These are phyloP conservation scores for Argyra leucocephala DNA, from an alignment of 2,888 invertebrate species.

Conservation along the genomic window DNA sequence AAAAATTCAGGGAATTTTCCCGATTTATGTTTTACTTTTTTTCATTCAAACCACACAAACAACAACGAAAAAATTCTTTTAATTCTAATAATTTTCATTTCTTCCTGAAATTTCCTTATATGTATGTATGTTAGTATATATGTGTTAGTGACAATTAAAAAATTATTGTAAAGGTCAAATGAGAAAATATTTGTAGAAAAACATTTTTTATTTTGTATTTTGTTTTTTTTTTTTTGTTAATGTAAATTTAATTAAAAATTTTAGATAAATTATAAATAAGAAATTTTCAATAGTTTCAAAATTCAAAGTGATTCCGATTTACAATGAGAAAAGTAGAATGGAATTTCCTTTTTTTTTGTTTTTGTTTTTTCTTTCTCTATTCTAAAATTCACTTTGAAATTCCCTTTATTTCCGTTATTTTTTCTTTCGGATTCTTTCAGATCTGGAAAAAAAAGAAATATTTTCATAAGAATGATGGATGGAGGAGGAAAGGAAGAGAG, in stretches of 20 bases:
- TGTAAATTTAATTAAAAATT: conserved; percentile 3
- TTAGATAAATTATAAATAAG: neutral
- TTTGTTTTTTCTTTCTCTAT: neutral
- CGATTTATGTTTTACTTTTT: too few species aligned
- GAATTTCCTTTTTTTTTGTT: neutral
- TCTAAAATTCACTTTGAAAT: too few species aligned
- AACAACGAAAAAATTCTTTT: too few species aligned
- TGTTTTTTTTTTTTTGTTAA: neutral
- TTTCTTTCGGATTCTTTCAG: too few species aligned
- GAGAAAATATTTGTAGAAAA: neutral
- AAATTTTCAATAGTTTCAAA: neutral
- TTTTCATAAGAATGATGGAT: too few species aligned
- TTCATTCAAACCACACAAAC: too few species aligned
- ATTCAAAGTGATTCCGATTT: neutral
- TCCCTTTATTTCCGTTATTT: too few species aligned
- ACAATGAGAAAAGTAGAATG: neutral
- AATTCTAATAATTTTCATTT: too few species aligned
- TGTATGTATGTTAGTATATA: neutral
- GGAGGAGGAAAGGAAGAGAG: too few species aligned
- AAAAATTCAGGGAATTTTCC: too few species aligned
- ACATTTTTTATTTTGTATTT: neutral
- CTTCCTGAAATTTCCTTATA: too few species aligned
- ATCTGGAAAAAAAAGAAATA: too few species aligned
- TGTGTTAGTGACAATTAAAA: neutral
- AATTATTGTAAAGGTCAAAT: neutral